Evolutionary conservation across 2,888 invertebrate genomes (phyloP).

Genomic region (Mythimna impura): DNA sequence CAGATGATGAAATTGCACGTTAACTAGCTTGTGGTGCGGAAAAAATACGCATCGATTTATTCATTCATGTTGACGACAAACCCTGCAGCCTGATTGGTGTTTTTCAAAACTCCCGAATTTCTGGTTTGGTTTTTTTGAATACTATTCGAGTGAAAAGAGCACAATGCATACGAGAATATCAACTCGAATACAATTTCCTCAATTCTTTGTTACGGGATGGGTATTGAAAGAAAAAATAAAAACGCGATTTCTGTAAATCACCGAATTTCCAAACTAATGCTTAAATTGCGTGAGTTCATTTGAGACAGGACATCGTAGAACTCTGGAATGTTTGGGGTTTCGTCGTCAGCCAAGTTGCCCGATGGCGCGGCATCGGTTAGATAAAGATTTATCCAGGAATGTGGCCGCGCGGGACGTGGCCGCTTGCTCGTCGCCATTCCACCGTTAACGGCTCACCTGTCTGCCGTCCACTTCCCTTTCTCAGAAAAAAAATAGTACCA

Average conservation of each 20-base stretch:
- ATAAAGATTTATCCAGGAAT: constrained; percentile 77
- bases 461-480: constrained; percentile 69
- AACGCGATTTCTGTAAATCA: constrained; percentile 1
- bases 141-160: neutral
- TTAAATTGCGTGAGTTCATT: constrained; percentile 48
- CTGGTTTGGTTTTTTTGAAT: neutral
- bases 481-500: constrained; percentile 67
- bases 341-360: constrained; percentile 45
- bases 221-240: neutral
- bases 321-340: constrained; percentile 53
- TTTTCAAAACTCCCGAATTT: neutral
- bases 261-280: constrained; percentile 9
- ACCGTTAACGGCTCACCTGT: constrained; percentile 74
- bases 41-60: neutral
- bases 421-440: constrained; percentile 70
- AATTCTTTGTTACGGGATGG: neutral
- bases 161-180: neutral
- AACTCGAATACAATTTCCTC: neutral
- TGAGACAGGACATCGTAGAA: constrained; percentile 35
- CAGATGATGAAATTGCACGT: constrained; percentile 30
- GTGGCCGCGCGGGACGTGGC: constrained; percentile 69
- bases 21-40: constrained; percentile 20
- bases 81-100: neutral
- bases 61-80: constrained; percentile 7
- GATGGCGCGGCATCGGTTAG: constrained; percentile 63